These are phyloP conservation scores for Pinna nobilis DNA, from an alignment of 1,140 invertebrate species.

Conservation along the genomic window DNA sequence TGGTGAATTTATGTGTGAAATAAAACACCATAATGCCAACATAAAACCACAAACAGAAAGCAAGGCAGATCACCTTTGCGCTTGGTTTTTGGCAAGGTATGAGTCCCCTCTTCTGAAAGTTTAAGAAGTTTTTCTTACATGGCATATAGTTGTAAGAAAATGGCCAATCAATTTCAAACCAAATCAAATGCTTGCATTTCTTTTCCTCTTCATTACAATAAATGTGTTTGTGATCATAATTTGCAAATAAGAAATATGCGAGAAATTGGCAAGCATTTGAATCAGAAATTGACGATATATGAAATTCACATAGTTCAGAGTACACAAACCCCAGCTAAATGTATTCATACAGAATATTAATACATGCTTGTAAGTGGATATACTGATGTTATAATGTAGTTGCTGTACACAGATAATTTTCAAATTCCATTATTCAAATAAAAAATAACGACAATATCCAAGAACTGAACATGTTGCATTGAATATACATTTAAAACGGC, in stretches of 20 bases:
- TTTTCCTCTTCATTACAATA: background rate
- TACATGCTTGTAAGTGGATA: too few species aligned
- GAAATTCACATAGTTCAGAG: constrained; percentile 1
- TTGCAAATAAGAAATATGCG: constrained; percentile 7
- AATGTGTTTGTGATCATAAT: background rate
- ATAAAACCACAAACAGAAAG: background rate
- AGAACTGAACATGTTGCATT: too few species aligned
- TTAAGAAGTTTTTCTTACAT: too few species aligned
- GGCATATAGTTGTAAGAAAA: too few species aligned
- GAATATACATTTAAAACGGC: too few species aligned
- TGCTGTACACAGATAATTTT: too few species aligned
- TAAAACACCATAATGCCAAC: background rate
- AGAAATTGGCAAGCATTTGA: background rate
- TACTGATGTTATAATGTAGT: too few species aligned
- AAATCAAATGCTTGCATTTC: constrained; percentile 12
- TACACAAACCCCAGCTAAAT: too few species aligned
- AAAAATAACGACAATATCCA: too few species aligned
- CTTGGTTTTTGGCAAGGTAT: constrained; percentile 31
- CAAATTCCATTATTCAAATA: too few species aligned
- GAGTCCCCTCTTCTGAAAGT: constrained; percentile 13
- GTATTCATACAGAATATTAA: too few species aligned
- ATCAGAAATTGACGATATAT: constrained; percentile 6
- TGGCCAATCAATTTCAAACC: too few species aligned
- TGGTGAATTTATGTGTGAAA: background rate
- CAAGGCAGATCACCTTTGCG: constrained; percentile 26